Evolutionary conservation across 2,797 vertebrate species (phyloP).

Genomic region (Australoheros facetus): DNA sequence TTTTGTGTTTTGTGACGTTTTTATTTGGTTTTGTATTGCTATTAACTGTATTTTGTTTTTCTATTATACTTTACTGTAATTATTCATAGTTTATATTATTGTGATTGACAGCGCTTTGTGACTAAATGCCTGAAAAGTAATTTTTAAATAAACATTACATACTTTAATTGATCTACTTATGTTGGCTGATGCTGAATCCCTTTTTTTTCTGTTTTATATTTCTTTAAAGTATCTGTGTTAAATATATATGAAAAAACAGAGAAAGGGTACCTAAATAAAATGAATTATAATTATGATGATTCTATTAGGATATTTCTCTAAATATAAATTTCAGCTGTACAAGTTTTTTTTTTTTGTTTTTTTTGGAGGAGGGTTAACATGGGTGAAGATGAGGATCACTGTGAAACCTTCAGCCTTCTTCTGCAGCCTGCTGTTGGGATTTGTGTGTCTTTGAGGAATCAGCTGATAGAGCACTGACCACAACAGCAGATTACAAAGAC

Average conservation of each 20-base stretch:
- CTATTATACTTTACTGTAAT: background rate
- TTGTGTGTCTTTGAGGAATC: background rate
- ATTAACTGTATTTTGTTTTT: background rate
- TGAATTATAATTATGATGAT: background rate
- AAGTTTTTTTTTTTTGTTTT: background rate
- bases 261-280: background rate
- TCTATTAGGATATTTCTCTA: background rate
- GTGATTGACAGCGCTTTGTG: background rate
- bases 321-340: background rate
- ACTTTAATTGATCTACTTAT: background rate
- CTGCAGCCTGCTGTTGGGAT: background rate
- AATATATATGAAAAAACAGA: background rate
- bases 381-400: background rate
- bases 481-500: background rate
- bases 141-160: background rate
- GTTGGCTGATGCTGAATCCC: too few species aligned
- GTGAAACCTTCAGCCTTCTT: background rate
- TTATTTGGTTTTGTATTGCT: too few species aligned
- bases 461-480: background rate
- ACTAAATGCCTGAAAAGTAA: background rate
- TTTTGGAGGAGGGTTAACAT: background rate
- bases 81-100: background rate
- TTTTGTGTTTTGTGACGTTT: too few species aligned
- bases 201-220: too few species aligned
- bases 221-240: too few species aligned